A percentile compares a stretch with the other conserved stretches of the same genome.
These are phyloP conservation scores for Phrynosoma platyrhinos DNA, from an alignment of 2,113 vertebrate genomes.

Conservation along the genomic window DNA sequence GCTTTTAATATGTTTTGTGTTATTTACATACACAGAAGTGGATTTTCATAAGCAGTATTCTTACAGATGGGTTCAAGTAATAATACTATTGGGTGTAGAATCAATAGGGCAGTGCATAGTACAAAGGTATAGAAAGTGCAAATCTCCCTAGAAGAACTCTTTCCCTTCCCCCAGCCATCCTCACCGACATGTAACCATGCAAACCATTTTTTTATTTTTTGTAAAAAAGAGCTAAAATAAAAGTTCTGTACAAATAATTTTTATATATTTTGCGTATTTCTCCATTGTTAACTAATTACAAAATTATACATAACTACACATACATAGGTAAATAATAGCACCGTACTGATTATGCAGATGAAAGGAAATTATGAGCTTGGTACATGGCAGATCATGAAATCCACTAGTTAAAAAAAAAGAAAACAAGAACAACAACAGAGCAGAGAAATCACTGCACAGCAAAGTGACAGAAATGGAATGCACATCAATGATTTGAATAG, in stretches of 20 bases:
- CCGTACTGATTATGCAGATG: constrained; percentile 83
- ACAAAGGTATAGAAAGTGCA: constrained; percentile 99
- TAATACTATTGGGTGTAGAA: constrained; percentile 96
- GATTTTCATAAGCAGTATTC: constrained; percentile 87
- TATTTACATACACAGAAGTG: constrained; percentile 96
- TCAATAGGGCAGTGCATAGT: constrained; percentile 99
- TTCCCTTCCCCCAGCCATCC: constrained; percentile 79
- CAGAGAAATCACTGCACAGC: constrained; percentile 66
- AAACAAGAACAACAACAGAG: constrained; percentile 39
- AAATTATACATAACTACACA: constrained; percentile 85
- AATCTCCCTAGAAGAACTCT: constrained; percentile 91
- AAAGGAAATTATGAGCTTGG: constrained; percentile 76
- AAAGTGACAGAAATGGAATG: constrained; percentile 95
- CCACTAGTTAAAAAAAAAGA: constrained; percentile 69
- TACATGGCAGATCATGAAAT: constrained; percentile 64
- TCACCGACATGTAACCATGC: constrained; percentile 86
- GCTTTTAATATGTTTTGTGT: constrained; percentile 80
- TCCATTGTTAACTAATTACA: constrained; percentile 82
- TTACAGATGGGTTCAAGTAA: constrained; percentile 98
- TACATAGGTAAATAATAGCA: constrained; percentile 90
- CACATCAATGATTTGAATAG: constrained; percentile 91
- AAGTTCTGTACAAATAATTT: constrained; percentile 82
- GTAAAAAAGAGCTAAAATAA: constrained; percentile 82
- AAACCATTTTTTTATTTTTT: constrained; percentile 74
- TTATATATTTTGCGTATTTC: constrained; percentile 77